Base-by-base conservation (phyloP, 1,140 invertebrate species). In the Ceratosolen fusciceps region DNA sequence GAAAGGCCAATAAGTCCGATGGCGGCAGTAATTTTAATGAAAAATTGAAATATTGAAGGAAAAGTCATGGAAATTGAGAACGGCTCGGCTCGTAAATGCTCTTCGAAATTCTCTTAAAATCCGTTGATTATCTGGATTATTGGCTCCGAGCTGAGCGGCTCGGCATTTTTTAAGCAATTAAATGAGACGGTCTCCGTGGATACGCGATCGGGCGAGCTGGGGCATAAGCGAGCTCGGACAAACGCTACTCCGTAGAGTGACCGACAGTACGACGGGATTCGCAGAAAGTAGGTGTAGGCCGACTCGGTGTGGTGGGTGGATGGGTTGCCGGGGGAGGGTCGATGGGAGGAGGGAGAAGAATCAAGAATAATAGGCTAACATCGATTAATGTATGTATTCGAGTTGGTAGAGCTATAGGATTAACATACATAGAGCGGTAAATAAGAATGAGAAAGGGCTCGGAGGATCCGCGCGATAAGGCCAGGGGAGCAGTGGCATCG, bases 381-480 rank as follows among this genome's bases (percentile, higher is more conserved):
- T 71, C 10, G 43, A 71, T 71, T 52, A 52, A 52, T 52, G 47
- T 29, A 21, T 52, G 14, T 9, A 71, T 34, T 5, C 49, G n/a
- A n/a, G 24, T n/a, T 16, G 2, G 49, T 37, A 58, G 19, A 58
- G 26, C 29, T 24, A 37, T 14, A n/a, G 49, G 12, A 73, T 73
- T 73, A 73, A 73, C 71, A 73, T 73, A 73, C 71, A 73, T 26
- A 39, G 16, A 73, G 29, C 52, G 43, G 31, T 65, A 52, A 54
- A 39, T 52, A 76, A 68, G 29, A 47, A 68, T 37, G 7, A 47
- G 73, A 24, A 39, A 43, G 39, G 39, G 0, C 16, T n/a, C n/a
- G n/a, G 39, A 65, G 24, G 39, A 39, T 70, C 24, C 39, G 39
- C 16, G 26, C 43, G 67, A 29, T 10, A 29, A 49, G n/a, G 43